Evolutionary conservation across 2,113 vertebrate genomes (phyloP).

Genomic region (Takifugu bimaculatus): DNA sequence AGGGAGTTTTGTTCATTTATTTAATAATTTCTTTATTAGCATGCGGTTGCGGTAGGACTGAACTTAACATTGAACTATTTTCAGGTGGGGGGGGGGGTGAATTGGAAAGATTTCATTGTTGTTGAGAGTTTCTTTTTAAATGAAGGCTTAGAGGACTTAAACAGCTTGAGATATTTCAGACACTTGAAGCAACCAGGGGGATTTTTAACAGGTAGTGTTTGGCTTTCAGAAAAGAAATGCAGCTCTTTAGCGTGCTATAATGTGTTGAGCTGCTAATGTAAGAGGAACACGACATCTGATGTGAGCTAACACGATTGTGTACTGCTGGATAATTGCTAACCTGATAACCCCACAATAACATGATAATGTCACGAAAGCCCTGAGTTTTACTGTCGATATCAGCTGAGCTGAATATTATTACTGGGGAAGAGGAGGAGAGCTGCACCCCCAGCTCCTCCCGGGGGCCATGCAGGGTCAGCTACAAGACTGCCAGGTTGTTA

Average conservation of each 20-base stretch:
- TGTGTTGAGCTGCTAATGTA: background rate
- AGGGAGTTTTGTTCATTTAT: slow-evolving; percentile 26
- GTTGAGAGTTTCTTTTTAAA: slow-evolving; percentile 1
- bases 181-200: background rate
- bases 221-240: slow-evolving; percentile 2
- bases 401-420: slow-evolving; percentile 32
- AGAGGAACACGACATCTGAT: background rate
- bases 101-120: slow-evolving; percentile 28
- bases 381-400: slow-evolving; percentile 32
- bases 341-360: background rate
- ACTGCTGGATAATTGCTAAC: background rate
- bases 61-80: too few relatives aligned
- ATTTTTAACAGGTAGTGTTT: background rate
- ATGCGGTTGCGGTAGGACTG: too few relatives aligned
- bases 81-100: slow-evolving; percentile 1
- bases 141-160: slow-evolving; percentile 6
- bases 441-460: slow-evolving; percentile 44
- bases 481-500: slow-evolving; percentile 66
- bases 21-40: too few relatives aligned
- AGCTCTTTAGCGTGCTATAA: background rate
- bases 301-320: background rate
- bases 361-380: background rate
- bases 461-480: slow-evolving; percentile 60
- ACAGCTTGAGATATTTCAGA: slow-evolving; percentile 5
- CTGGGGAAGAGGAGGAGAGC: slow-evolving; percentile 37